phyloP scores from a whole-genome alignment of 2,113 vertebrate genomes.

The Nycticebus coucang region DNA sequence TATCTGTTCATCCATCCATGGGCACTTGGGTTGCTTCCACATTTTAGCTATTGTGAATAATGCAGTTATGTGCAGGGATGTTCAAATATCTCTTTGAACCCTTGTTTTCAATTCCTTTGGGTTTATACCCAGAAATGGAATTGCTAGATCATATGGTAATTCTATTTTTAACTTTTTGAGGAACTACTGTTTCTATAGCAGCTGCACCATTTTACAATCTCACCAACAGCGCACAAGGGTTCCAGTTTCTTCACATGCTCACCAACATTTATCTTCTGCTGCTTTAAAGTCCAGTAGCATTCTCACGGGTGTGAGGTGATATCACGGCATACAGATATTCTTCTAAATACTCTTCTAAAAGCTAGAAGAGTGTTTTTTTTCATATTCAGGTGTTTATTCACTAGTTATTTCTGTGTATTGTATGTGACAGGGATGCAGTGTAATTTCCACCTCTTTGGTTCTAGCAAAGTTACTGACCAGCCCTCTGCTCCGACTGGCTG shows the following conservation, averaged over 20 bases:
- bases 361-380: neutral
- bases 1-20: accelerated
- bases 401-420: neutral
- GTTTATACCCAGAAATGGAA: too few species aligned
- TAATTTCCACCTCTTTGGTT: neutral
- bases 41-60: neutral
- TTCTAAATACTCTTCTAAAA: neutral
- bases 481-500: accelerated
- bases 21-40: neutral
- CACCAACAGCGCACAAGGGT: accelerated
- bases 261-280: neutral
- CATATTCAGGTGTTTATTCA: accelerated
- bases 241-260: neutral
- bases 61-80: neutral
- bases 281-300: neutral
- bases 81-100: neutral
- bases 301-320: too few species aligned
- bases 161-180: neutral
- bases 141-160: too few species aligned
- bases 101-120: neutral
- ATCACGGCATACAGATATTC: neutral
- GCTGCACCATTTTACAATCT: neutral
- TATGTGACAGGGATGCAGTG: neutral
- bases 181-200: accelerated
- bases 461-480: neutral